These are phyloP conservation scores for Phrynosoma blainvillii DNA, from an alignment of 2,113 vertebrate species.

Conservation along the genomic window DNA sequence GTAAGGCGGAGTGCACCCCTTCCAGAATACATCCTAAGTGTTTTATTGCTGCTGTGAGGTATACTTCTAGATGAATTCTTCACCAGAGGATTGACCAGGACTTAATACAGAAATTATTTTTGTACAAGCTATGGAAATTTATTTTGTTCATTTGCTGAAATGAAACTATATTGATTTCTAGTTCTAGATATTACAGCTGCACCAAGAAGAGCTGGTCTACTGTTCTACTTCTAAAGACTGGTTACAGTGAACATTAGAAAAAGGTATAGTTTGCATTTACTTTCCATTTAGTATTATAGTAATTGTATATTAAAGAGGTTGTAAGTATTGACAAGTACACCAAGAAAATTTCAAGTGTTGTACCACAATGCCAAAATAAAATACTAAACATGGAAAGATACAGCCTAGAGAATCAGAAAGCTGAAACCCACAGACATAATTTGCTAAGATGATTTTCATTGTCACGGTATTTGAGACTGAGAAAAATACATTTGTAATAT, in stretches of 20 bases:
- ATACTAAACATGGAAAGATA: too few relatives aligned
- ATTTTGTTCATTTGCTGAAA: constrained; percentile 1
- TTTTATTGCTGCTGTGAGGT: not conserved
- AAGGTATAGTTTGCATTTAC: not conserved
- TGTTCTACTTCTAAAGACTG: not conserved
- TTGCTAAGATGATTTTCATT: too few relatives aligned
- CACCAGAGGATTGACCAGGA: not conserved
- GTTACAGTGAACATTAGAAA: not conserved
- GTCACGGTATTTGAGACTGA: too few relatives aligned
- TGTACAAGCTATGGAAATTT: not conserved
- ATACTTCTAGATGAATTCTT: not conserved
- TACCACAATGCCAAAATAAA: too few relatives aligned
- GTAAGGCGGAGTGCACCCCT: not conserved
- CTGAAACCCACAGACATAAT: too few relatives aligned
- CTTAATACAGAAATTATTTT: not conserved
- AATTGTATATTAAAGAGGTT: too few relatives aligned
- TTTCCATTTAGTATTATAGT: not conserved
- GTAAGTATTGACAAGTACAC: too few relatives aligned
- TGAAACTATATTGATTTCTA: not conserved
- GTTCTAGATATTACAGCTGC: not conserved
- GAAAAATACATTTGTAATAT: too few relatives aligned
- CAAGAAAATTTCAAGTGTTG: too few relatives aligned
- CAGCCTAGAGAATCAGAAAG: too few relatives aligned
- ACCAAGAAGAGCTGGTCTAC: not conserved
- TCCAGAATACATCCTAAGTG: not conserved